phyloP scores from a whole-genome alignment of 2,888 invertebrate genomes.

The Horisme vitalbata region DNA sequence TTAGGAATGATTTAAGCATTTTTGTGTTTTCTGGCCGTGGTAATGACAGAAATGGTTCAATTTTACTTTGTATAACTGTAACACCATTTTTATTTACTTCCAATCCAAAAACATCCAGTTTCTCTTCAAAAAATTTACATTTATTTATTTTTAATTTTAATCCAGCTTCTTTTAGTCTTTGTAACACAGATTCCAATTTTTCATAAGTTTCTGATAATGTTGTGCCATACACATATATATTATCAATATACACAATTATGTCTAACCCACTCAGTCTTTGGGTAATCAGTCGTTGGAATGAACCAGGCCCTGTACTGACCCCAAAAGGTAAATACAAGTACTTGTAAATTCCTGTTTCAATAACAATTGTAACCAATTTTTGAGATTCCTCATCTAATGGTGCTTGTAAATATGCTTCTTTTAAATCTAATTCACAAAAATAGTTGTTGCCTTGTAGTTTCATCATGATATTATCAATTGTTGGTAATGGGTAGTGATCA shows the following conservation, averaged over 20 bases:
- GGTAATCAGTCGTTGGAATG: conserved; percentile 9
- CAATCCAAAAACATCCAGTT: conserved; percentile 2
- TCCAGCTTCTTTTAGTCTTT: neutral
- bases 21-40: neutral
- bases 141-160: conserved; percentile 6
- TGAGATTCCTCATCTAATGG: neutral
- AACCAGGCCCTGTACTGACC: conserved; percentile 4
- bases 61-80: conserved; percentile 4
- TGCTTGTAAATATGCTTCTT: neutral
- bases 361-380: neutral
- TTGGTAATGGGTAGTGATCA: conserved; percentile 20
- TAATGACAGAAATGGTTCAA: neutral
- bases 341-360: neutral
- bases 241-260: conserved; percentile 6
- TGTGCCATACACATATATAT: conserved; percentile 1
- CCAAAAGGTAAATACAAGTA: neutral
- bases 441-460: conserved; percentile 2
- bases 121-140: neutral
- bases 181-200: neutral
- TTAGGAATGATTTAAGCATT: conserved; percentile 11
- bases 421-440: conserved; percentile 3
- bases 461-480: conserved; percentile 1
- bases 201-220: neutral
- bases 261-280: conserved; percentile 2
- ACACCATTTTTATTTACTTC: neutral